Base-by-base conservation (phyloP, 1,140 invertebrate species). In the Pseudomyrmex pallidus region DNA sequence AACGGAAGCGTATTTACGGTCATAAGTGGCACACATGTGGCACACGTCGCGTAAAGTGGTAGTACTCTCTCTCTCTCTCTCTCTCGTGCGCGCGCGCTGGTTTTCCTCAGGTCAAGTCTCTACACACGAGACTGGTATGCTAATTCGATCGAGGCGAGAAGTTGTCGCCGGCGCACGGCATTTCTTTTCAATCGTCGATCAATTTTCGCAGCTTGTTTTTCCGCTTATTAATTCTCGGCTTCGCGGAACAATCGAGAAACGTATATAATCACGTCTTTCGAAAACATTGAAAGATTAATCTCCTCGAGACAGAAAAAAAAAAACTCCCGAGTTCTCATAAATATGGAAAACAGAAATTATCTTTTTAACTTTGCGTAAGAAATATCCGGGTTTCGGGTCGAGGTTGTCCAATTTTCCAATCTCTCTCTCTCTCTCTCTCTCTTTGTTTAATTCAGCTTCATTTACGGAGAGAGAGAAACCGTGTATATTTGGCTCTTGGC, bases 71-170 rank as follows among this genome's bases (percentile, higher is more conserved):
- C 35, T 35, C 35, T 35, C 35, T 35, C 3, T 25, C 35, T 35
- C n/a, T 78, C 76, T 48, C 9, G 10, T 0, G 35, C 35, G 15
- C 57, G 15, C 10, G 13, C 35, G 66, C 76, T 17, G 35, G 64
- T 80, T 72, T 80, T 80, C 66, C 66, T 80, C 52, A 54, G 44
- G 1, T 50, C 35, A 50, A 80, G 56, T 25, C 56, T 68, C 67
- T 54, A 35, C 52, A 4, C 52, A 4, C 20, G 66, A 59, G 54
- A 1, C 66, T 61, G n/a, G 46, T 80, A 80, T 80, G 76, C 54
- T 80, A 80, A 80, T 80, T 70, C 20, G 54, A 35, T 70, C 52
- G 25, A 13, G 9, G 22, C 22, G 20, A 54, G 22, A 76, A 76
- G 61, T 44, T 12, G 46, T 62, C 20, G 73, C 46, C 25, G 52